Evolutionary conservation across 2,797 vertebrate genomes (phyloP).

Genomic region (Pelodytes ibericus): DNA sequence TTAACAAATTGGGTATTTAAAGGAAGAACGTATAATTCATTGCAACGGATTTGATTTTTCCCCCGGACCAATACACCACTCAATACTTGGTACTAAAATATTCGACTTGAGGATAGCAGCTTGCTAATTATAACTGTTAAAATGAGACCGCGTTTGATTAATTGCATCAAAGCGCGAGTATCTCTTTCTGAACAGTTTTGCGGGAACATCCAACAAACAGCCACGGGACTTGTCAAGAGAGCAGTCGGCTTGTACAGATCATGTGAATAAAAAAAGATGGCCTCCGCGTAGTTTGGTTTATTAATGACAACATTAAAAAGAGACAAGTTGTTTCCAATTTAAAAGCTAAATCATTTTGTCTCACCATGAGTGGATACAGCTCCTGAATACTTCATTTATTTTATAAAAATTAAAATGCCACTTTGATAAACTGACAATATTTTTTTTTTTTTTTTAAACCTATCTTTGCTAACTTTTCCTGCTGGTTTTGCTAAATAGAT

Average conservation of each 20-base stretch:
- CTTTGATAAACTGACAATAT: too few relatives aligned
- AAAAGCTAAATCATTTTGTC: background rate
- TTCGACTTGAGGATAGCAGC: constrained; percentile 11
- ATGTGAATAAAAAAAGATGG: constrained; percentile 14
- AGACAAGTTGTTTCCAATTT: background rate
- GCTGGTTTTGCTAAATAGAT: background rate
- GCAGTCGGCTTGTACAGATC: constrained; percentile 25
- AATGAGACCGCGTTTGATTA: constrained; percentile 32
- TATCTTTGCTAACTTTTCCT: background rate
- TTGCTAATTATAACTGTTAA: constrained; percentile 37
- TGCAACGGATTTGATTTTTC: background rate
- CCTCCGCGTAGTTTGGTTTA: constrained; percentile 12
- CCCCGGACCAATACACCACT: background rate
- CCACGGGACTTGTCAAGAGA: constrained; percentile 8
- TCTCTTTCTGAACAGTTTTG: constrained; percentile 16
- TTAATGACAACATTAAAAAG: constrained; percentile 14
- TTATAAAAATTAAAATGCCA: too few relatives aligned
- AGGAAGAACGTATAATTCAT: background rate
- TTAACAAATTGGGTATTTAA: background rate
- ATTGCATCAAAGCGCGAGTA: constrained; percentile 7
- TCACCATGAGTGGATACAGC: background rate
- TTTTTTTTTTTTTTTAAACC: background rate
- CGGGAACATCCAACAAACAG: constrained; percentile 11
- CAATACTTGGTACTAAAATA: too few relatives aligned
- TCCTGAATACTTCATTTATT: background rate